Evolutionary conservation across 2,797 vertebrate genomes (phyloP).

Genomic region (Hipposideros larvatus): DNA sequence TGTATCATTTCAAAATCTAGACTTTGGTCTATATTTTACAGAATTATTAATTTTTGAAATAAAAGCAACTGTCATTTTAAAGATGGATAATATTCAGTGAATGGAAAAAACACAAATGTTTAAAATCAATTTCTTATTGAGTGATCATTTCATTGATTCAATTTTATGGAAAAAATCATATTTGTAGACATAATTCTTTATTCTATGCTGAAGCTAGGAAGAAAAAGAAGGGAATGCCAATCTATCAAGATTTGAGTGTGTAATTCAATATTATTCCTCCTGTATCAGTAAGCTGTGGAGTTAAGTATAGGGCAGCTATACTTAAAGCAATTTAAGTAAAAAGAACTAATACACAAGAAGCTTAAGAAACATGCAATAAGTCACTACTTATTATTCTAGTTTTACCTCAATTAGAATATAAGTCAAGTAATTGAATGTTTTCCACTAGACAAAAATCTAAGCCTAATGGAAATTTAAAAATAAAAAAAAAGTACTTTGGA

Average conservation of each 20-base stretch:
- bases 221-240: not conserved
- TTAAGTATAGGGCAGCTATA: not conserved
- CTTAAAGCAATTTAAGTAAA: not conserved
- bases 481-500: not conserved
- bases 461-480: not conserved
- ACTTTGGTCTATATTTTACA: not conserved
- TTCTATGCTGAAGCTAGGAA: not conserved
- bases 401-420: not conserved
- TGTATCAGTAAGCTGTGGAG: not conserved
- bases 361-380: not conserved
- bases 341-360: not conserved
- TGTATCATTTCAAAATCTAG: not conserved
- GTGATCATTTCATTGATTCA: not conserved
- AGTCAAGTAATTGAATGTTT: not conserved
- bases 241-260: accelerated
- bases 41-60: not conserved
- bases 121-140: not conserved
- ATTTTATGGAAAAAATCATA: not conserved
- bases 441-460: not conserved
- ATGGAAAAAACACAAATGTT: not conserved
- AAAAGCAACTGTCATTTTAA: not conserved
- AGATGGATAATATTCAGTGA: not conserved
- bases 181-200: not conserved
- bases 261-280: not conserved
- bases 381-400: not conserved